These are phyloP conservation scores for Branchellion lobata DNA, from an alignment of 2,888 invertebrate genomes.

Conservation along the genomic window DNA sequence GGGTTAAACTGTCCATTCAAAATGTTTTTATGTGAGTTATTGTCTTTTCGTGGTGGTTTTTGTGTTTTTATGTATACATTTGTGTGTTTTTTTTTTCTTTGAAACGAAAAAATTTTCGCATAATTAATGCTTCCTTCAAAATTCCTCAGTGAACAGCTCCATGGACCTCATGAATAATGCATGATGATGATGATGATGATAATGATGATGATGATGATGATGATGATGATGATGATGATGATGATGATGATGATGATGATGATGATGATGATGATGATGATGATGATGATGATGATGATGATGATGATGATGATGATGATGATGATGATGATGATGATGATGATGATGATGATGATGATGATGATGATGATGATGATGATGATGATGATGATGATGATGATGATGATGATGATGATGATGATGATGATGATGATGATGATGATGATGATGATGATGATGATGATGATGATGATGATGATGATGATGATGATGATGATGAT, in stretches of 20 bases:
- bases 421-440: slow-evolving; percentile 45
- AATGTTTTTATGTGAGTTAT: too few relatives aligned
- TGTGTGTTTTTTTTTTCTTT: too few relatives aligned
- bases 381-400: slow-evolving; percentile 17
- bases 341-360: slow-evolving; percentile 40
- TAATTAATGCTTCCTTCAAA: too few relatives aligned
- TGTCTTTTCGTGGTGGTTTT: too few relatives aligned
- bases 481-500: slow-evolving; percentile 42
- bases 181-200: neutral
- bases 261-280: slow-evolving; percentile 44
- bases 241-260: slow-evolving; percentile 43
- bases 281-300: slow-evolving; percentile 42
- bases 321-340: slow-evolving; percentile 44
- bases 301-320: slow-evolving; percentile 42
- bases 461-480: slow-evolving; percentile 43
- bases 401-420: slow-evolving; percentile 44
- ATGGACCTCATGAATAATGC: too few relatives aligned
- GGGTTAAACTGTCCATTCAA: too few relatives aligned
- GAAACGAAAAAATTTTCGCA: too few relatives aligned
- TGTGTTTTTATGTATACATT: too few relatives aligned
- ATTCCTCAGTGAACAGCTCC: too few relatives aligned
- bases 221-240: slow-evolving; percentile 46
- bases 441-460: slow-evolving; percentile 42
- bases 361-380: slow-evolving; percentile 39
- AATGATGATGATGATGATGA: slow-evolving; percentile 30